phyloP scores from a whole-genome alignment of 1,140 invertebrate genomes.

The Lysiphlebus fabarum region DNA sequence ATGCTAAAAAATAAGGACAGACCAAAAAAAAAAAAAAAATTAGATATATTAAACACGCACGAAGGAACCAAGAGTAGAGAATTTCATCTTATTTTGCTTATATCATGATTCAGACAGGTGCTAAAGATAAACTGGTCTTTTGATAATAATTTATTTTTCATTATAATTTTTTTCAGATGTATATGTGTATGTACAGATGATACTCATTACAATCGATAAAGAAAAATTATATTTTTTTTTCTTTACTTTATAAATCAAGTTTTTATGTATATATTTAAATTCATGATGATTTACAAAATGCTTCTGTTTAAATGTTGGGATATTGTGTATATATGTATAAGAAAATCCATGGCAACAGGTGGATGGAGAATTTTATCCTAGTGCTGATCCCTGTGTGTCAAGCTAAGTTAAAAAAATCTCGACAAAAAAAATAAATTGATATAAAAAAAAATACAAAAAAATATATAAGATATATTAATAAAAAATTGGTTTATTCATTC shows the following conservation, averaged over 20 bases:
- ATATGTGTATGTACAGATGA: too few relatives aligned
- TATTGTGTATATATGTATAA: conserved; percentile 37
- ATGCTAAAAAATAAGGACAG: conserved; percentile 1
- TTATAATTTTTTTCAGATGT: too few relatives aligned
- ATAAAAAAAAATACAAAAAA: too few relatives aligned
- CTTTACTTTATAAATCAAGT: too few relatives aligned
- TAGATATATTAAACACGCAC: conserved; percentile 11
- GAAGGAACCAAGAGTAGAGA: conserved; percentile 1
- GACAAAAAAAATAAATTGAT: too few relatives aligned
- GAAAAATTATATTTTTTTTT: too few relatives aligned
- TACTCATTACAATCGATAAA: too few relatives aligned
- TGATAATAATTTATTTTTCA: too few relatives aligned
- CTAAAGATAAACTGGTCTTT: neutral
- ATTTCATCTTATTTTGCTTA: conserved; percentile 9
- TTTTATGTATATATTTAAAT: too few relatives aligned
- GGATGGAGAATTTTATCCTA: conserved; percentile 49
- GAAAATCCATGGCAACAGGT: conserved; percentile 51
- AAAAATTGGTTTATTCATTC: too few relatives aligned
- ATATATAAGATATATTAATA: too few relatives aligned
- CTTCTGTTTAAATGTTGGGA: neutral
- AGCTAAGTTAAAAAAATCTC: too few relatives aligned
- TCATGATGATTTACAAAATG: neutral
- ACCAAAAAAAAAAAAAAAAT: conserved; percentile 13
- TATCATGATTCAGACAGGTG: conserved; percentile 9
- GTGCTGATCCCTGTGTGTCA: conserved; percentile 5